Evolutionary conservation across 2,888 invertebrate genomes (phyloP).

Genomic region (Drosophila fungiperda): DNA sequence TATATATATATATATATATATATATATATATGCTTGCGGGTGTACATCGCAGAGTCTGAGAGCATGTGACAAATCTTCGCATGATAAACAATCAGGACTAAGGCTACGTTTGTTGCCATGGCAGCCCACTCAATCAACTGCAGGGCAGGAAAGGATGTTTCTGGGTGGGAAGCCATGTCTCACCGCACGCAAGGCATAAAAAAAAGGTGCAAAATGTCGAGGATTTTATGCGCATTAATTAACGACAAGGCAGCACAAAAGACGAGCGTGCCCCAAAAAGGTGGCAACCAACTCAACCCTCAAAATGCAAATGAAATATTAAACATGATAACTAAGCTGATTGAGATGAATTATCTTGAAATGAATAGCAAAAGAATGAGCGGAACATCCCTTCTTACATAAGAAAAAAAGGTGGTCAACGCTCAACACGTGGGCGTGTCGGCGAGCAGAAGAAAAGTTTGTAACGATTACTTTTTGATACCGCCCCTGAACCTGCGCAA

Average conservation of each 20-base stretch:
- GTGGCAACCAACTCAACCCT: not conserved
- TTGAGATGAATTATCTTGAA: slow-evolving; percentile 74
- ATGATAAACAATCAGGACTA: slow-evolving; percentile 50
- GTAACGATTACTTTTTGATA: slow-evolving; percentile 12
- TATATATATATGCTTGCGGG: not conserved
- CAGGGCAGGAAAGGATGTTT: slow-evolving; percentile 17
- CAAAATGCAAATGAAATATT: slow-evolving; percentile 68
- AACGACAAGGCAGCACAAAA: slow-evolving; percentile 37
- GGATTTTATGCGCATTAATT: slow-evolving; percentile 77
- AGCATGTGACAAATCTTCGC: slow-evolving; percentile 42
- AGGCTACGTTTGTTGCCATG: slow-evolving; percentile 13
- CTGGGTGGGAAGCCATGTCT: not conserved
- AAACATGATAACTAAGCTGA: slow-evolving; percentile 73
- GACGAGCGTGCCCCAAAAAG: slow-evolving; percentile 5
- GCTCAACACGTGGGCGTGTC: slow-evolving; percentile 60
- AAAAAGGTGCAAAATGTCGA: slow-evolving; percentile 63
- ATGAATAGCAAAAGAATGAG: slow-evolving; percentile 50
- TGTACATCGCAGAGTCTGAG: not conserved
- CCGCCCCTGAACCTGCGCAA: not conserved
- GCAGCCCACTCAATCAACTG: slow-evolving; percentile 48
- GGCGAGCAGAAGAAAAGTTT: slow-evolving; percentile 1
- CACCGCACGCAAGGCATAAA: slow-evolving; percentile 2
- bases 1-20: not conserved
- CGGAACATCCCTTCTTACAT: not conserved
- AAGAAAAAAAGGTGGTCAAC: slow-evolving; percentile 13